Evolutionary conservation across 2,888 invertebrate species (phyloP), one percentile per base, ranked within the genome.

Genomic region (Pyrochroa serraticornis): DNA sequence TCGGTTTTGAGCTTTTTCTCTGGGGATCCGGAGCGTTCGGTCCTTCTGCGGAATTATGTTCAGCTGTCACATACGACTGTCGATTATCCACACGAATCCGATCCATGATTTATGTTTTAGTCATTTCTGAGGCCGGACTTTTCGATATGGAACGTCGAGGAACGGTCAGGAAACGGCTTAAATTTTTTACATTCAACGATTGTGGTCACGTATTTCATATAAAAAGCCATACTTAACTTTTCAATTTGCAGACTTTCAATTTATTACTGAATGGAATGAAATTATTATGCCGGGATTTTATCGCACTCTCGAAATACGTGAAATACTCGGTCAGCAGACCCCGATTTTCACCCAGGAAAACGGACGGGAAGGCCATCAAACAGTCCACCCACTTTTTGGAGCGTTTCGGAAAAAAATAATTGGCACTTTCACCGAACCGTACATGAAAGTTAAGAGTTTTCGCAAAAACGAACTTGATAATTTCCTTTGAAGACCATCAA

Each of bases 1-100:
- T 62, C 49, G 60, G 58, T 60, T 62, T 52, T 55, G 51, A 58
- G 58, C 56, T 53, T 63, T 60, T 57, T 47, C 64, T 49, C 61
- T 34, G 6, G 60, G 50, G 61, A 63, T 60, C 54, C 34, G 34
- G 47, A 48, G 42, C 60, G 50, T 31, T 51, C 53, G 61, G 58
- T 51, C 59, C 59, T 62, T 52, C 51, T 58, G 53, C 54, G 58
- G 69, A 71, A 73, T 72, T 72, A 72, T 72, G 69, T 71, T 71
- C 72, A 71, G 71, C 71, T 71, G 73, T 72, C 75, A 71, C 70
- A 71, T 70, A 68, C 69, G 71, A 67, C 71, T 67, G 70, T 72
- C 72, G 73, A 75, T 75, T 75, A 75, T 74, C 73, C 73, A 66
- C 69, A 67, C 70, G 71, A 68, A 68, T 66, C 68, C 68, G 58